These are phyloP conservation scores for Hipposideros armiger DNA, from an alignment of 2,113 vertebrate genomes.

Conservation along the genomic window DNA sequence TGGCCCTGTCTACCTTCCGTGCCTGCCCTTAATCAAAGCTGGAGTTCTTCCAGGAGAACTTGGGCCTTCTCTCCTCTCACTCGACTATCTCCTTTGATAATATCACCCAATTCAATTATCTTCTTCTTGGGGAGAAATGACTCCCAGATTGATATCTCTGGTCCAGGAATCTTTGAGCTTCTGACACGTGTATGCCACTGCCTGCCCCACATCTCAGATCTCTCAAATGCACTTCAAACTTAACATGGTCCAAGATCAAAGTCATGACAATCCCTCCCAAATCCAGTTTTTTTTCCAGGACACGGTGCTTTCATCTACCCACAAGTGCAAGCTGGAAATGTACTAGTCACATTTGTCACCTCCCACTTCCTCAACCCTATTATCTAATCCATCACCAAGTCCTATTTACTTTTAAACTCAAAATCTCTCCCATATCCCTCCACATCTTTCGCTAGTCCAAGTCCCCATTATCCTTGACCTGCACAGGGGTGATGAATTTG, in stretches of 20 bases:
- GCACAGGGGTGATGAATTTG: background rate
- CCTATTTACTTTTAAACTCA: background rate
- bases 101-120: background rate
- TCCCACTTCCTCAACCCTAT: background rate
- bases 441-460: background rate
- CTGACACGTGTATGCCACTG: background rate
- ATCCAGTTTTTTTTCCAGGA: background rate
- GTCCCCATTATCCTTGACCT: background rate
- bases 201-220: background rate
- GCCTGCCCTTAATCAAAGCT: background rate
- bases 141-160: background rate
- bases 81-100: constrained; percentile 12
- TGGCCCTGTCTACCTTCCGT: background rate
- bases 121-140: background rate
- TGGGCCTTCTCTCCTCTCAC: background rate
- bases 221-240: constrained; percentile 23
- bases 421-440: background rate
- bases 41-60: background rate
- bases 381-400: background rate
- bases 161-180: background rate
- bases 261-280: background rate
- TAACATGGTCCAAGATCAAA: constrained; percentile 21
- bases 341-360: background rate
- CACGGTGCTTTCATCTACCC: background rate
- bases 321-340: background rate